phyloP scores from a whole-genome alignment of 2,797 vertebrate species.

The Falco cherrug region DNA sequence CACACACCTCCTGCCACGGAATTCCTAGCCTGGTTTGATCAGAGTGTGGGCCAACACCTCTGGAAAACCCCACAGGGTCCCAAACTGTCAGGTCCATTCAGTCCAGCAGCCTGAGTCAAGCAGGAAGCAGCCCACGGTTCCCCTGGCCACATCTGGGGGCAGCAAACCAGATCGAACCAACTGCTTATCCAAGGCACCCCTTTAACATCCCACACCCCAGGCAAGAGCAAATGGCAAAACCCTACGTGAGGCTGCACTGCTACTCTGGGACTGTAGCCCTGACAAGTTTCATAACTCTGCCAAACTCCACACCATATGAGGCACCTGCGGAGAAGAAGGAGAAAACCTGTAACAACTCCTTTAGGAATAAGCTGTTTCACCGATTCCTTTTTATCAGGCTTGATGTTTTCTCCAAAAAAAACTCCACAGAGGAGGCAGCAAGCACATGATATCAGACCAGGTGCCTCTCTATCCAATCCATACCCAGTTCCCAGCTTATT shows the following conservation, averaged over 20 bases:
- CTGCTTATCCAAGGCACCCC: neutral
- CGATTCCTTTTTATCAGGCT: rapidly evolving
- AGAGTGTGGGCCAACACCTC: neutral
- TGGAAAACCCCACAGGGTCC: rapidly evolving
- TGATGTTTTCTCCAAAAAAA: rapidly evolving
- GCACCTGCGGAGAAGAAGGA: neutral
- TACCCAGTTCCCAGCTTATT: rapidly evolving
- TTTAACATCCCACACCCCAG: neutral
- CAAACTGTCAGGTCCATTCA: rapidly evolving
- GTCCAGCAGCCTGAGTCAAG: neutral
- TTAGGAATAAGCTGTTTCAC: neutral
- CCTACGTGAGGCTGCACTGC: rapidly evolving
- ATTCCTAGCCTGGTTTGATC: neutral
- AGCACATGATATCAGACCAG: rapidly evolving
- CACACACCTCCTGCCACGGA: rapidly evolving
- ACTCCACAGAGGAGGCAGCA: rapidly evolving
- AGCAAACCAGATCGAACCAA: rapidly evolving
- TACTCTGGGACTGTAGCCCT: rapidly evolving
- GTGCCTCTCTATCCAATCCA: rapidly evolving
- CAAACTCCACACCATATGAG: rapidly evolving
- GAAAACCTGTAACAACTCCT: neutral
- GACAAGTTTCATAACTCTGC: rapidly evolving
- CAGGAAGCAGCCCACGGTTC: rapidly evolving
- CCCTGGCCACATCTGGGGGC: neutral
- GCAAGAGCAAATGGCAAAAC: rapidly evolving